A percentile compares a stretch with the other conserved stretches of the same genome.
These are phyloP conservation scores for Drosophila prostipennis DNA, from an alignment of 2,888 invertebrate species.

Conservation along the genomic window DNA sequence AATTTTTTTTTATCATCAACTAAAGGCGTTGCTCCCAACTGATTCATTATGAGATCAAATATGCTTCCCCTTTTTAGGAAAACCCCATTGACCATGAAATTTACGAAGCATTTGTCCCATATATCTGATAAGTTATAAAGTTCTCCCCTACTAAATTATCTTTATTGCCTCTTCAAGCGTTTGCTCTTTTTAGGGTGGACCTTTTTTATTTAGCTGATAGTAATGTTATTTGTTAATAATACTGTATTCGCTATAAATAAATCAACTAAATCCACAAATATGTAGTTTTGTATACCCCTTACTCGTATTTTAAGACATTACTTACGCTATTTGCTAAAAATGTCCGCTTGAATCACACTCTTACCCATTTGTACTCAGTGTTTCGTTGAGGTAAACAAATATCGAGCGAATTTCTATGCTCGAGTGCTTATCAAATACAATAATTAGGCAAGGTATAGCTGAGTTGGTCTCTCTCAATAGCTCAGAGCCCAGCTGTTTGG, in stretches of 20 bases:
- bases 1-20: neutral
- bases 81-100: conserved; percentile 12
- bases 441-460: conserved; percentile 3
- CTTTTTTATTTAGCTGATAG: neutral
- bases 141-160: neutral
- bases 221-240: neutral
- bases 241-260: neutral
- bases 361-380: neutral
- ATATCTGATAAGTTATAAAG: neutral
- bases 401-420: conserved; percentile 25
- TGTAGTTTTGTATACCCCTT: neutral
- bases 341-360: neutral
- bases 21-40: neutral
- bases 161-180: neutral
- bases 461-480: neutral
- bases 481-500: conserved; percentile 46
- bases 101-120: neutral
- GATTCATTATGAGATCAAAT: neutral
- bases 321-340: neutral
- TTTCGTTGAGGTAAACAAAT: conserved; percentile 11
- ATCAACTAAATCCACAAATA: neutral
- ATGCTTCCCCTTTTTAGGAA: neutral
- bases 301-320: neutral
- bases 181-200: conserved; percentile 10
- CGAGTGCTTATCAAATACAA: conserved; percentile 39